Base-by-base conservation (phyloP, 2,888 invertebrate species). In the Tenthredo scrophulariae region DNA sequence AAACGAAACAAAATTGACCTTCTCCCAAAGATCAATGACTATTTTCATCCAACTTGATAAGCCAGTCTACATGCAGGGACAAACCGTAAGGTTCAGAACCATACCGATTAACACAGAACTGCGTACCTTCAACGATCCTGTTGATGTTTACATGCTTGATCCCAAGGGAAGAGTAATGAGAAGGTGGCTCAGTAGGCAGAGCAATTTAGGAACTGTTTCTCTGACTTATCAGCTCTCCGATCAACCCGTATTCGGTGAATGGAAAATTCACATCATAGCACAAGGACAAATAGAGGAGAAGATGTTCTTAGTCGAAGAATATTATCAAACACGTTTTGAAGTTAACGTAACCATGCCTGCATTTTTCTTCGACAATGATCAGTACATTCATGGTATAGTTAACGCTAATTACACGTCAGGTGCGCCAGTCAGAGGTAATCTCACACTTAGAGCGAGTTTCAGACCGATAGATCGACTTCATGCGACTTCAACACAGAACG, bases 351-450 rank as follows among this genome's bases (percentile, higher is more conserved):
- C 98, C 0, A 98, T 98, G 97, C 98, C 98, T 0, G 97, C 98
- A 0, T 98, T 98, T 93, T 97, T 99, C 94, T 97, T 98, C 93
- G 97, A 97, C 90, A 97, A 97, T 33, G 98, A 98, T 89, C 96
- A 95, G 13, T 98, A 94, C 91, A 96, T 99, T 91, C 95, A 96
- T 91, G 99, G 99, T 0, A 95, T 96, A 0, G 95, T 99, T 2
- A 97, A 97, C 96, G 98, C 99, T 0, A 99, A 99, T 95, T 98
- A 98, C 92, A 98, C 98, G 0, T 98, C 98, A 86, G 99, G 99
- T 0, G 97, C 97, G 40, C 98, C 98, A 0, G 98, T 98, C 0
- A 94, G 94, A 54, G 98, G 98, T 10, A 98, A 98, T 94, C 95
- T 98, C 29, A 98, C 98, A 0, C 94, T 99, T 0, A 96, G 96